These are phyloP conservation scores for Acanthopleura granulata DNA, from an alignment of 2,888 invertebrate genomes.

Conservation along the genomic window DNA sequence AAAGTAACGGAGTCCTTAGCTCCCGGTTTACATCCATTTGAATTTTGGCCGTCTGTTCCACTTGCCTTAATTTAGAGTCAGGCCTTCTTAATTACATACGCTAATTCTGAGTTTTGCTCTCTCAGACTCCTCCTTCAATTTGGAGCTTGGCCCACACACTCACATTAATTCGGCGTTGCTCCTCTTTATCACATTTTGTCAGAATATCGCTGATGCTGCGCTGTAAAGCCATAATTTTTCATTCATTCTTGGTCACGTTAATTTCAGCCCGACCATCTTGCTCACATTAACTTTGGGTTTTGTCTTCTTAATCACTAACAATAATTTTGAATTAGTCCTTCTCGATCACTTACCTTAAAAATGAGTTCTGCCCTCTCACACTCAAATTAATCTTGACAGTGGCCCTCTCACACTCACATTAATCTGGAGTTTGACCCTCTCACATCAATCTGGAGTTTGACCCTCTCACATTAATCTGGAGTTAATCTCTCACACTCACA, in stretches of 20 bases:
- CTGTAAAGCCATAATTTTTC: too few species aligned
- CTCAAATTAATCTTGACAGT: background rate
- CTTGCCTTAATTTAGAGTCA: conserved; percentile 57
- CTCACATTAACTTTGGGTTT: background rate
- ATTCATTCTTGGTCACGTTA: conserved; percentile 50
- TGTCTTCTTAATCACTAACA: conserved; percentile 36
- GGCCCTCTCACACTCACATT: conserved; percentile 40
- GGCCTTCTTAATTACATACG: conserved; percentile 28
- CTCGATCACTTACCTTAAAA: conserved; percentile 37
- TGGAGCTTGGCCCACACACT: too few species aligned
- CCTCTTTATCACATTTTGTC: too few species aligned
- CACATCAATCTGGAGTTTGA: background rate
- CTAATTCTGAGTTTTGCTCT: background rate
- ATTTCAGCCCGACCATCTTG: conserved; percentile 52
- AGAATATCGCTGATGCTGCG: too few species aligned
- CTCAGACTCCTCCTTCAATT: too few species aligned
- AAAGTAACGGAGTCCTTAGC: too few species aligned
- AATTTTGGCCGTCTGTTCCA: conserved; percentile 55
- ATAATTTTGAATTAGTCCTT: conserved; percentile 58
- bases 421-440: conserved; percentile 52
- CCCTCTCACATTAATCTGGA: too few species aligned
- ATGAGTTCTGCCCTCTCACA: too few species aligned
- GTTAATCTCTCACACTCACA: background rate
- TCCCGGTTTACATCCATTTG: conserved; percentile 61
- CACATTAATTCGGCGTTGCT: background rate